Percentiles rank a stretch among this genome's conserved stretches.
Conservation (phyloP, 2,888 invertebrate species). For the Apamea crenata region DNA sequence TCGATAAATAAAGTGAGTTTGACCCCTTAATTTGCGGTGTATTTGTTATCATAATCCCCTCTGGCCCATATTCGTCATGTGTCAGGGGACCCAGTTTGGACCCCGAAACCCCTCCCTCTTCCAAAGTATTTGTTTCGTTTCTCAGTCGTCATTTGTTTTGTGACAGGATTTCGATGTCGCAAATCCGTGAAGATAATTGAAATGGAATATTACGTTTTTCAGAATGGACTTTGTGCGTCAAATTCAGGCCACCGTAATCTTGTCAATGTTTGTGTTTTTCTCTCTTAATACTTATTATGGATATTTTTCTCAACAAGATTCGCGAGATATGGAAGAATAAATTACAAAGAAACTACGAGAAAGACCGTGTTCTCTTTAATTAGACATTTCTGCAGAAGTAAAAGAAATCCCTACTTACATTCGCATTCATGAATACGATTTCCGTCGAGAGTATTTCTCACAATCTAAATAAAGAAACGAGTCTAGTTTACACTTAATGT, state of each 20-base stretch:
- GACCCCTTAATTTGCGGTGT: constrained; percentile 65
- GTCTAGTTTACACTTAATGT: constrained; percentile 68
- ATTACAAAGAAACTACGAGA: constrained; percentile 21
- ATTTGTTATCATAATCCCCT: constrained; percentile 73
- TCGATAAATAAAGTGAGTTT: constrained; percentile 61
- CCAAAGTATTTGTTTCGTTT: constrained; percentile 69
- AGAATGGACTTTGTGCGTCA: constrained; percentile 68
- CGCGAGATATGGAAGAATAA: constrained; percentile 23
- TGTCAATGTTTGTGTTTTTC: constrained; percentile 59
- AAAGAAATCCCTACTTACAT: constrained; percentile 26
- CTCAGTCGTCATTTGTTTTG: constrained; percentile 68
- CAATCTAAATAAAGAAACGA: constrained; percentile 59
- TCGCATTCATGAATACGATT: constrained; percentile 47
- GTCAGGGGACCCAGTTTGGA: constrained; percentile 55
- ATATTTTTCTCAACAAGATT: constrained; percentile 26
- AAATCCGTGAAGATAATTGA: constrained; percentile 80
- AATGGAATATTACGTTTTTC: constrained; percentile 76
- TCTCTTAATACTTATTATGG: constrained; percentile 28
- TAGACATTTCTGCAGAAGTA: constrained; percentile 19
- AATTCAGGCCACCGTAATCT: constrained; percentile 66
- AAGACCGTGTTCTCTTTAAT: constrained; percentile 23
- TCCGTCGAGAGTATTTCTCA: constrained; percentile 28
- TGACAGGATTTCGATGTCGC: constrained; percentile 72
- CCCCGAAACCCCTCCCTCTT: constrained; percentile 52
- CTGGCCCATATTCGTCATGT: constrained; percentile 72